Base-by-base conservation (phyloP, 2,113 vertebrate genomes). In the Urocitellus parryii region DNA sequence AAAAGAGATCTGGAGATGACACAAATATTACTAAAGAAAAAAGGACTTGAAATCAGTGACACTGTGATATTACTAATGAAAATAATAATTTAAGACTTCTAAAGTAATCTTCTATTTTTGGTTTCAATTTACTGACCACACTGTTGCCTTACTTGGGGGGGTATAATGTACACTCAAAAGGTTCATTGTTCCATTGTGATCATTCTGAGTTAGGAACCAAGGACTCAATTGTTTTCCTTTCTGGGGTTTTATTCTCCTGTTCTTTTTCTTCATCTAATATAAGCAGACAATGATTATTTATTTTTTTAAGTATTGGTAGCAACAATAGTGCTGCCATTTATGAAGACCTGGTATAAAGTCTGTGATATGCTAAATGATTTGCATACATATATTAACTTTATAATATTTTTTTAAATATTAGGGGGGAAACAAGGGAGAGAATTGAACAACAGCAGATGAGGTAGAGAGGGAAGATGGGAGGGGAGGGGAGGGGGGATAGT, bases 61-160 rank as follows among this genome's bases (percentile, higher is more conserved):
- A 56, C 9, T 48, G 4, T 9, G 17, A 42, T 34, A 39, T 79
- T 84, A 78, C 4, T 92, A 88, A 56, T 29, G 18, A 56, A 83
- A 92, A 90, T n/a, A 77, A 32, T 88, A 93, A 78, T 42, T 81
- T 77, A 88, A 63, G 45, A 58, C 65, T 42, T 94, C 8, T 13
- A 77, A 92, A 86, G 7, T 68, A 63, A 90, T 61, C 17, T 67
- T 12, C 4, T 27, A 4, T 61, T 87, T 94, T 78, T 11, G 14
- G 5, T 58, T 94, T 67, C 8, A 89, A 45, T 51, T 58, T 78
- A 72, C 6, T 82, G 1, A 7, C n/a, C 32, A 45, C 3, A 56
- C 29, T 63, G 17, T 34, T 80, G 24, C 6, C 29, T 1, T 22
- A 3, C 61, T 73, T 70, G 45, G 34, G 42, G n/a, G 8, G 1